Evolutionary conservation across 2,888 invertebrate genomes (phyloP).

Genomic region (Drosophila niveifrons): DNA sequence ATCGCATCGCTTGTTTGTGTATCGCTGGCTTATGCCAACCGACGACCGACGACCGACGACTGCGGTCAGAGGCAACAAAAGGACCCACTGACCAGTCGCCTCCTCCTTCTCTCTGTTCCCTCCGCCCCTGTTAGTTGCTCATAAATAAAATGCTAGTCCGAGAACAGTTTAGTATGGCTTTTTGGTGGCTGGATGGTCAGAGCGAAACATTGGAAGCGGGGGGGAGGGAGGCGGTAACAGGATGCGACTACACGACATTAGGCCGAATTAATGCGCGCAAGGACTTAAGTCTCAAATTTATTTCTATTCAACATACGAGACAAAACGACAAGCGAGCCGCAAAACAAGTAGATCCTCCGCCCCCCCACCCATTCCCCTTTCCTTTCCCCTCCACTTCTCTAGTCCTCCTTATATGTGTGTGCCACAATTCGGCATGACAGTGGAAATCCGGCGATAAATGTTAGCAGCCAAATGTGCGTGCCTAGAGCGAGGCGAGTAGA

Average conservation of each 20-base stretch:
- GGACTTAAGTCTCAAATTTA: slow-evolving; percentile 81
- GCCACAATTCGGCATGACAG: slow-evolving; percentile 77
- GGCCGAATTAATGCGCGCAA: slow-evolving; percentile 80
- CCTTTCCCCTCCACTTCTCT: not conserved
- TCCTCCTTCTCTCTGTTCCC: slow-evolving; percentile 1
- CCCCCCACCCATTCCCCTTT: not conserved
- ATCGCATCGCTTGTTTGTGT: slow-evolving; percentile 39
- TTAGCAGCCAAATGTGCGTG: slow-evolving; percentile 75
- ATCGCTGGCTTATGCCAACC: slow-evolving; percentile 62
- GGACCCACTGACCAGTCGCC: slow-evolving; percentile 36
- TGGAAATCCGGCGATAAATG: slow-evolving; percentile 83
- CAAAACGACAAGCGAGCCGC: slow-evolving; percentile 70
- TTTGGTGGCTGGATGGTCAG: not conserved
- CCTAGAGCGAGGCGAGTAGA: slow-evolving; percentile 33
- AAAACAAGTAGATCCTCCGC: slow-evolving; percentile 54
- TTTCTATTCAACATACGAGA: slow-evolving; percentile 79
- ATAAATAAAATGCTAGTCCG: slow-evolving; percentile 79
- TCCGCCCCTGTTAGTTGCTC: slow-evolving; percentile 49
- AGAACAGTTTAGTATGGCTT: slow-evolving; percentile 55
- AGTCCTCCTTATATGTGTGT: slow-evolving; percentile 4
- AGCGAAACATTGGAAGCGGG: no score
- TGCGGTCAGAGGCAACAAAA: slow-evolving; percentile 63
- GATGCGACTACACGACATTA: slow-evolving; percentile 80
- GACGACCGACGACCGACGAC: slow-evolving; percentile 47
- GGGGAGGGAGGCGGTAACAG: slow-evolving; percentile 27